Conservation (phyloP, 2,888 invertebrate species). For the Drosophila rubida region DNA sequence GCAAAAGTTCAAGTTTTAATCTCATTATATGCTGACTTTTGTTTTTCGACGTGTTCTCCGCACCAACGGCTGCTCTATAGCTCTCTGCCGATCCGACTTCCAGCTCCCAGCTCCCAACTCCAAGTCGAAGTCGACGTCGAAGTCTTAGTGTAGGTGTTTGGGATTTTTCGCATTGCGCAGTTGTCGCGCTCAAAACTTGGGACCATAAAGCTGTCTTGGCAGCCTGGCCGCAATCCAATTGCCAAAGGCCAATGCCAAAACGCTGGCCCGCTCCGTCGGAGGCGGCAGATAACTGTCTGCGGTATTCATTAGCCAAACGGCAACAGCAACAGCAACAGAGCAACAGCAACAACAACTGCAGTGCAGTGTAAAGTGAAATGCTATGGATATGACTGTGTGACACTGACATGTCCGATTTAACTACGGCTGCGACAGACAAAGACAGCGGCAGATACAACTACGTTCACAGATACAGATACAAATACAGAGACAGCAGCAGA, state of each 20-base stretch:
- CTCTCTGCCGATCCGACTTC: not conserved
- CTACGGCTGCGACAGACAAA: not conserved
- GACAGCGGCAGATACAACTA: not conserved
- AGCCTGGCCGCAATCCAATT: conserved; percentile 74
- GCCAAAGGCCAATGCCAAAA: conserved; percentile 55
- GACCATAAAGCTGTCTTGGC: conserved; percentile 72
- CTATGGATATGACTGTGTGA: conserved; percentile 40
- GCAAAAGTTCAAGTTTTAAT: conserved; percentile 81
- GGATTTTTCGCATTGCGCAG: conserved; percentile 66
- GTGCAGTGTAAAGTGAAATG: conserved; percentile 48
- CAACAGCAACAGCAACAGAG: conserved; percentile 21
- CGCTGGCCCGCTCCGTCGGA: not conserved
- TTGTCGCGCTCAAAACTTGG: conserved; percentile 66
- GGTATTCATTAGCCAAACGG: conserved; percentile 55
- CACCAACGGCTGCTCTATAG: conserved; percentile 24
- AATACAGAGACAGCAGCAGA: not conserved
- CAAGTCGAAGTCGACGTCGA: not conserved
- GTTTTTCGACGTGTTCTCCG: conserved; percentile 55
- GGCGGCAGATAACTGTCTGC: conserved; percentile 54
- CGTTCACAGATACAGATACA: conserved; percentile 1
- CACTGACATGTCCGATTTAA: conserved; percentile 22
- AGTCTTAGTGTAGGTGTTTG: conserved; percentile 56
- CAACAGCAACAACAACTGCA: no score
- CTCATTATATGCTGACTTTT: conserved; percentile 80
- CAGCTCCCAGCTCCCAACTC: not conserved